phyloP scores from a whole-genome alignment of 2,113 vertebrate genomes.

The Coptodon bakossiorum region DNA sequence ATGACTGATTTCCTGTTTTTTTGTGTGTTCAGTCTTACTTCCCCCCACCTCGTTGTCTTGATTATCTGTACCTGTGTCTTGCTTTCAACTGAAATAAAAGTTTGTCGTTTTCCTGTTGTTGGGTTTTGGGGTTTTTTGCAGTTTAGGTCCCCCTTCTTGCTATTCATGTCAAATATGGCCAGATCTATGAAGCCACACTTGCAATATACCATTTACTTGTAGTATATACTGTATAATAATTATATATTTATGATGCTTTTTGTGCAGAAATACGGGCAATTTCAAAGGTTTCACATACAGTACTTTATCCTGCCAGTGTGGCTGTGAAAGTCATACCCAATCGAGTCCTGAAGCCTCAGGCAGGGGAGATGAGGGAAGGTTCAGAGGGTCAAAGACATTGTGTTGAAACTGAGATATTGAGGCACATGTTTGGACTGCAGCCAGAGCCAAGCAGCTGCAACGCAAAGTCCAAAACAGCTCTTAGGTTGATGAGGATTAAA shows the following conservation, averaged over 20 bases:
- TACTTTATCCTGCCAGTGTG: fast-evolving
- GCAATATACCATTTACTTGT: neutral
- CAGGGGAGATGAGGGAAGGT: neutral
- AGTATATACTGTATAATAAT: neutral
- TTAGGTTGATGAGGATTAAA: neutral
- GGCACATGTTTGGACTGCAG: slow-evolving; percentile 12
- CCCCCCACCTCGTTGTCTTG: fast-evolving
- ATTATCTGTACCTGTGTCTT: neutral
- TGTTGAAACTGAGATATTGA: neutral
- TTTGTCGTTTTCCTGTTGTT: neutral
- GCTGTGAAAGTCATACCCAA: neutral
- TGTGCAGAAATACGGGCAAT: fast-evolving
- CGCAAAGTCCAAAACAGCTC: neutral
- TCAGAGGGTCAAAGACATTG: neutral
- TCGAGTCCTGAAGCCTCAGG: neutral
- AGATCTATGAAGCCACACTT: neutral
- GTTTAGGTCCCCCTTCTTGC: fast-evolving
- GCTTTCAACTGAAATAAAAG: neutral
- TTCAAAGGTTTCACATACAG: neutral
- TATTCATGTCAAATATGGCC: neutral
- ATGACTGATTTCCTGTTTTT: neutral
- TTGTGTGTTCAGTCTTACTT: neutral
- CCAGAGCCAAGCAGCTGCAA: neutral
- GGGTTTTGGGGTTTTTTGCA: fast-evolving
- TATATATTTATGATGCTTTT: neutral